These are phyloP conservation scores for Heteromyza rotundicornis DNA, from an alignment of 2,888 invertebrate species.

Conservation along the genomic window DNA sequence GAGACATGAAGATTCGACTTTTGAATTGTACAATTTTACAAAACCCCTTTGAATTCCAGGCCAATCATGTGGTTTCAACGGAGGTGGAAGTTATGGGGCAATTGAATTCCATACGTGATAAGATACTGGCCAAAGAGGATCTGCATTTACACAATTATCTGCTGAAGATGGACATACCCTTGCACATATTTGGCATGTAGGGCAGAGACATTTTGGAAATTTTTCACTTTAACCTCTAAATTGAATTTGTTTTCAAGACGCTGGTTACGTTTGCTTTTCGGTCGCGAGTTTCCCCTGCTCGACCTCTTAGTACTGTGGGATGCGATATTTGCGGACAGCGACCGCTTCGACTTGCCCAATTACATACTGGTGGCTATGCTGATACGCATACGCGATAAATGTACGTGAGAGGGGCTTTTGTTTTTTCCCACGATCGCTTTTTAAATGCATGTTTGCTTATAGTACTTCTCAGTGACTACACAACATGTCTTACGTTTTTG, in stretches of 20 bases:
- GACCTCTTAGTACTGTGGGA: constrained; percentile 84
- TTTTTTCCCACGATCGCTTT: background rate
- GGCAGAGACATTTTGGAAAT: constrained; percentile 50
- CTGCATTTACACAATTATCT: constrained; percentile 71
- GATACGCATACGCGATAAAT: constrained; percentile 71
- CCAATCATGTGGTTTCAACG: constrained; percentile 32
- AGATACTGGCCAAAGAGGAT: constrained; percentile 71
- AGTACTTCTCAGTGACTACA: constrained; percentile 72
- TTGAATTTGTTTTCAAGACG: constrained; percentile 66
- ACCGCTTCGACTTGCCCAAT: constrained; percentile 66
- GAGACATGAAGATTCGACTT: background rate
- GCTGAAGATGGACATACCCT: constrained; percentile 75
- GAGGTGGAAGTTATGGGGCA: constrained; percentile 70
- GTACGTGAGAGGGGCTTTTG: constrained; percentile 64
- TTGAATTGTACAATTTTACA: background rate
- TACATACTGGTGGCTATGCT: constrained; percentile 81
- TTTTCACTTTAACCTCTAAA: background rate
- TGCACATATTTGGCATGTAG: constrained; percentile 87
- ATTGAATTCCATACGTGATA: constrained; percentile 68
- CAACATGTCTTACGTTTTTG: constrained; percentile 69
- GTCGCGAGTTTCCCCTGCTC: constrained; percentile 80
- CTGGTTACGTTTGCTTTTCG: constrained; percentile 83
- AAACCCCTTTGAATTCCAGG: constrained; percentile 24
- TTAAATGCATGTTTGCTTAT: constrained; percentile 17
- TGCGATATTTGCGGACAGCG: constrained; percentile 77